Evolutionary conservation across 2,113 vertebrate species (phyloP).

Genomic region (Leptosomus discolor): DNA sequence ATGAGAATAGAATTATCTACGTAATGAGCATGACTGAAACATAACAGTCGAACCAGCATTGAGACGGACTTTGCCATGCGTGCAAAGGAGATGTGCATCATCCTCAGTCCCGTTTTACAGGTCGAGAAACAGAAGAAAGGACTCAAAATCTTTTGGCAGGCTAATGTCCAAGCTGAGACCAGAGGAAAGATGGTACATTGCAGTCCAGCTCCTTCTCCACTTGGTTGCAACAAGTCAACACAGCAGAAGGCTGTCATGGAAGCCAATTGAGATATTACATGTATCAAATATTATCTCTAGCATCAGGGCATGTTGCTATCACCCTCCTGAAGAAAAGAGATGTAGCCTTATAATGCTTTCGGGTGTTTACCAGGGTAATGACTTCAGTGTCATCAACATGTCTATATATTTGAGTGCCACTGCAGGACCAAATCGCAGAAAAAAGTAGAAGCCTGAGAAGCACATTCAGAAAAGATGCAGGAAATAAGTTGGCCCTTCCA

Average conservation of each 20-base stretch:
- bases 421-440: not conserved
- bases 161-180: not conserved
- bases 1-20: not conserved
- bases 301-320: not conserved
- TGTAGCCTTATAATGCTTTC: not conserved
- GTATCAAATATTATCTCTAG: not conserved
- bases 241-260: not conserved
- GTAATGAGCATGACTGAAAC: constrained; percentile 1
- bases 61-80: not conserved
- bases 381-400: not conserved
- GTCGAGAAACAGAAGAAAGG: not conserved
- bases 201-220: not conserved
- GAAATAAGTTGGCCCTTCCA: not conserved
- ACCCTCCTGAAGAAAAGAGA: not conserved
- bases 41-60: not conserved
- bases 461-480: not conserved
- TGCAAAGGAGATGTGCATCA: not conserved
- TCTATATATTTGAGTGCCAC: not conserved
- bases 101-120: not conserved
- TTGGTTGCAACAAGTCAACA: not conserved
- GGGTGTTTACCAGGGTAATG: not conserved
- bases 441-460: not conserved
- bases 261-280: not conserved
- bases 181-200: not conserved
- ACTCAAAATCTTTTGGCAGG: not conserved